These are phyloP conservation scores for Hyperoplus immaculatus DNA, from an alignment of 2,797 vertebrate species.

Conservation along the genomic window DNA sequence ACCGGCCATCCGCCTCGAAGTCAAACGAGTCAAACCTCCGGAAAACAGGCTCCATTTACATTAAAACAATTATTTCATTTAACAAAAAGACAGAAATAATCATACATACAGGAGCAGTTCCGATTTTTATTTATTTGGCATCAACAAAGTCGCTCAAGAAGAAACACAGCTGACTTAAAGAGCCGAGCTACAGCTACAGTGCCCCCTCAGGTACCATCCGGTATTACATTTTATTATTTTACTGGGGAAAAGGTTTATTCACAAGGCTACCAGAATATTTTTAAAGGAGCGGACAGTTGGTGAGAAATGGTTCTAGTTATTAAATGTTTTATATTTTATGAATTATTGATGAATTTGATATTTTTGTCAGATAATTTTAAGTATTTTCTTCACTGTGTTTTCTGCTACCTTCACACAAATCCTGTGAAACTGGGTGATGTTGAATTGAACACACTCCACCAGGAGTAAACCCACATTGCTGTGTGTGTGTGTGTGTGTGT, in stretches of 20 bases:
- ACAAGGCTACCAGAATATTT: no score
- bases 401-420: background rate
- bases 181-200: slow-evolving; percentile 1
- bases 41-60: slow-evolving; percentile 76
- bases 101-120: slow-evolving; percentile 1
- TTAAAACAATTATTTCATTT: no score
- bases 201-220: background rate
- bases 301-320: no score
- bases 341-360: no score
- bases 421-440: slow-evolving; percentile 30
- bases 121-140: background rate
- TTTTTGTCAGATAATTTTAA: background rate
- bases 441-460: slow-evolving; percentile 9
- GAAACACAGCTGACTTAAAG: background rate
- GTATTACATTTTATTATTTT: slow-evolving; percentile 26
- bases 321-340: no score
- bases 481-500: slow-evolving; percentile 2
- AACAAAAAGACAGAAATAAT: background rate
- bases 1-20: slow-evolving; percentile 76
- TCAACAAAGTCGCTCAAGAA: slow-evolving; percentile 49
- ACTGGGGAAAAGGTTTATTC: no score
- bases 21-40: slow-evolving; percentile 73
- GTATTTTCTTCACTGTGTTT: slow-evolving; percentile 7
- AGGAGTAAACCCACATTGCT: slow-evolving; percentile 40
- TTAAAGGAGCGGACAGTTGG: no score